Base-by-base conservation (phyloP, 1,140 invertebrate genomes). In the Zelostemma sp. region DNA sequence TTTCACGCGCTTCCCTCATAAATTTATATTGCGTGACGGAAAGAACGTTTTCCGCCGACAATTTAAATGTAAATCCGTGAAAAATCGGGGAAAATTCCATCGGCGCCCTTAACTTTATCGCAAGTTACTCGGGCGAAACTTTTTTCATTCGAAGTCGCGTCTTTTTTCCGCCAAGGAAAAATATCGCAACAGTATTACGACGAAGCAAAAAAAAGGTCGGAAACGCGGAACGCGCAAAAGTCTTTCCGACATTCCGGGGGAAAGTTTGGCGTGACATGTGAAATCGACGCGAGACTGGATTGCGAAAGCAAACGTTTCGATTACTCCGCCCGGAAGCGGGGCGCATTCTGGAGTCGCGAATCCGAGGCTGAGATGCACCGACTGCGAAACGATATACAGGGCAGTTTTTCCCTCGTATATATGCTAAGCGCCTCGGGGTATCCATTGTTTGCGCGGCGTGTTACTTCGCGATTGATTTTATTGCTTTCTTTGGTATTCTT, bases 391-490 rank as follows among this genome's bases (percentile, higher is more conserved):
- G 56, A 70, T 70, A 69, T 48, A 64, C 49, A 59, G 56, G 61
- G 73, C 74, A 75, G 71, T 28, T 76, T 76, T 76, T 69, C 61
- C 59, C 76, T 78, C 74, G 76, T 78, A 78, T 78, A 78, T 78
- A 78, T 78, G 76, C 74, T 78, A 78, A 78, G 71, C 69, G 66
- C 61, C 74, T 75, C 62, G 60, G 62, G 58, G 50, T 66, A 71
- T 74, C 68, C 64, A 73, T 77, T 74, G 73, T 73, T 77, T 71
- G 69, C 67, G 64, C 65, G 59, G 47, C 49, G 62, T 63, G 54
- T 70, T 74, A 73, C 73, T 68, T 67, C 53, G 64, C 63, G 65
- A 76, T 72, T 74, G 72, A 76, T 76, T 75, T 75, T 74, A 73
- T 75, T 75, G 76, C 53, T 74, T 76, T 16, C 40, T 68, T 60